These are phyloP conservation scores for Stenotaenia linearis DNA, from an alignment of 2,888 invertebrate species.

Conservation along the genomic window DNA sequence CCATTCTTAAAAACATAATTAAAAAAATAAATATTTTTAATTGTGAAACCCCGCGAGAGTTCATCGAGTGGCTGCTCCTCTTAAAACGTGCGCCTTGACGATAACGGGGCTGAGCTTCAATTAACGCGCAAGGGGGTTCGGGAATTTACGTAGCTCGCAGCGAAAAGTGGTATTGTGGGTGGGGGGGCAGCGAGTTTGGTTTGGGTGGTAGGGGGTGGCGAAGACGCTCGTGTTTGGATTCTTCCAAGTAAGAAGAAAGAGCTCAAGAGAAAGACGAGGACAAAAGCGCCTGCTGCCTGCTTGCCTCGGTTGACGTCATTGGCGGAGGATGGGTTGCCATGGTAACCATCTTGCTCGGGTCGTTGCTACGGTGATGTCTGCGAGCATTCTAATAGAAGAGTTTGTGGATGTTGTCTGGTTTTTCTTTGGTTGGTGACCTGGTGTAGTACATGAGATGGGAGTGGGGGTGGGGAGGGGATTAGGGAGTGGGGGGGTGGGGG, in stretches of 20 bases:
- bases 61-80: neutral
- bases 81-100: neutral
- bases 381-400: neutral
- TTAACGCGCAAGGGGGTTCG: conserved; percentile 19
- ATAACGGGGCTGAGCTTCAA: conserved; percentile 4
- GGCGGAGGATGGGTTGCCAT: neutral
- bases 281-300: conserved; percentile 24
- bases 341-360: neutral
- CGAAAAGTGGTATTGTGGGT: neutral
- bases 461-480: neutral
- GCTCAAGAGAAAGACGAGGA: conserved; percentile 27
- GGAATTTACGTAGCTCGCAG: neutral
- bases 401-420: neutral
- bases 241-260: conserved; percentile 16
- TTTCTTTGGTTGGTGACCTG: neutral
- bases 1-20: neutral
- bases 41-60: neutral
- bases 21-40: neutral
- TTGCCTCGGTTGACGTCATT: neutral
- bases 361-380: conserved; percentile 19
- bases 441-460: neutral
- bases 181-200: neutral
- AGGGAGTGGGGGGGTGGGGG: too few relatives aligned
- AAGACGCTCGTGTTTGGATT: conserved; percentile 5
- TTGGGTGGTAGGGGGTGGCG: neutral